Evolutionary conservation across 1,140 invertebrate species (phyloP), one percentile per base, ranked within the genome.

Genomic region (Nasonia longicornis): DNA sequence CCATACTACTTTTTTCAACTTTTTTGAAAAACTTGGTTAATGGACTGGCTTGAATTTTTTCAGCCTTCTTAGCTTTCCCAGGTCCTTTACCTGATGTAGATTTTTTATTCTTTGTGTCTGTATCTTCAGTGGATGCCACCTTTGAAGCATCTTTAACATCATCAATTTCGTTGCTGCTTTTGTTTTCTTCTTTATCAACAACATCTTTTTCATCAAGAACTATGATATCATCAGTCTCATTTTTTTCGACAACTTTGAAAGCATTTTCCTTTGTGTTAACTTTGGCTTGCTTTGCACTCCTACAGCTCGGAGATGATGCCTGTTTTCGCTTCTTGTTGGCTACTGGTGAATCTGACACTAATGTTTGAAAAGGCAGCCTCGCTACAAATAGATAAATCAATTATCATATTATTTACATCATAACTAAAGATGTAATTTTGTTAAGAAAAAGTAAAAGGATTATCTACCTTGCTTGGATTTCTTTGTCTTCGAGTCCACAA

Each of bases 1-100:
- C 90, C 78, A 92, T 91, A 38, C 86, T 89, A 84, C 93, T 92
- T 85, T 92, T 79, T 14, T 87, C 85, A 52, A 82, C 71, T 78
- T 85, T 88, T 64, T 86, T 83, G 0, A 91, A 82, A 81, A 90
- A 90, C 38, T 85, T 87, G 26, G 85, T 86, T 52, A 91, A 82
- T 8, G 82, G 69, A 38, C 87, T 89, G 10, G 58, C 66, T 82
- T 85, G 71, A 67, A 63, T 76, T 74, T 85, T 87, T 58, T 87
- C 87, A 48, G 74, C 80, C 75, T 87, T 89, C 64, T 77, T 87
- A 12, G 71, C 71, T 31, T 76, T 75, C 14, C 3, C 16, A 0
- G 3, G 75, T 52, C 64, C 74, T 77, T 75, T 75, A n/a, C 38
- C 31, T 75, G 77, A 16, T n/a, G 74, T 83, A 83, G 12, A 73